Percentiles rank a stretch among this genome's conserved stretches.
Evolutionary conservation across 2,888 invertebrate species (phyloP).

Genomic region (Cepaea hortensis): DNA sequence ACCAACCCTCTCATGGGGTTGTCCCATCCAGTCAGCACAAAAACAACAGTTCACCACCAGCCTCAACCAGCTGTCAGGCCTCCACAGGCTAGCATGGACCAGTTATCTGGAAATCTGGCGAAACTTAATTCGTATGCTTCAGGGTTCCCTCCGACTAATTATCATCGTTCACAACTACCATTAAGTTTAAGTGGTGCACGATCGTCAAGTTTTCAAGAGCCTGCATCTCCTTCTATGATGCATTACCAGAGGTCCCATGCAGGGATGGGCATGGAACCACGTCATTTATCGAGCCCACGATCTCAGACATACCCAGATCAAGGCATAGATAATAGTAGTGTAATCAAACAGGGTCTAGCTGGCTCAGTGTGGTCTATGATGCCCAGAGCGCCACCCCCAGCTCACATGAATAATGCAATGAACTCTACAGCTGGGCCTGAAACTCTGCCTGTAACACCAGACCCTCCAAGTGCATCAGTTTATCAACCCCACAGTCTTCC

Average conservation of each 20-base stretch:
- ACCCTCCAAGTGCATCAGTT: neutral
- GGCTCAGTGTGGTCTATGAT: conserved; percentile 21
- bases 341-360: conserved; percentile 9
- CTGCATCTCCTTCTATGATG: conserved; percentile 21
- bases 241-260: neutral
- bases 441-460: conserved; percentile 35
- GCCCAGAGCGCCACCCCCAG: conserved; percentile 33
- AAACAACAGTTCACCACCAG: conserved; percentile 15
- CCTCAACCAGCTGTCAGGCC: conserved; percentile 9
- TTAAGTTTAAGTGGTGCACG: neutral
- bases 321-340: conserved; percentile 21
- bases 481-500: conserved; percentile 43
- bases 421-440: conserved; percentile 17
- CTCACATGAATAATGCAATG: conserved; percentile 19
- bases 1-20: conserved; percentile 12
- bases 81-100: conserved; percentile 17
- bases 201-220: neutral
- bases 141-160: conserved; percentile 9
- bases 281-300: conserved; percentile 3
- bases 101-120: neutral
- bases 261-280: conserved; percentile 16
- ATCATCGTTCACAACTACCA: conserved; percentile 38
- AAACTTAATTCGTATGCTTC: conserved; percentile 33
- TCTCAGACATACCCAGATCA: conserved; percentile 20
- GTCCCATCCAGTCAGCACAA: conserved; percentile 4